phyloP scores from a whole-genome alignment of 2,888 invertebrate species.

The Caenorhabditis drosophilae region DNA sequence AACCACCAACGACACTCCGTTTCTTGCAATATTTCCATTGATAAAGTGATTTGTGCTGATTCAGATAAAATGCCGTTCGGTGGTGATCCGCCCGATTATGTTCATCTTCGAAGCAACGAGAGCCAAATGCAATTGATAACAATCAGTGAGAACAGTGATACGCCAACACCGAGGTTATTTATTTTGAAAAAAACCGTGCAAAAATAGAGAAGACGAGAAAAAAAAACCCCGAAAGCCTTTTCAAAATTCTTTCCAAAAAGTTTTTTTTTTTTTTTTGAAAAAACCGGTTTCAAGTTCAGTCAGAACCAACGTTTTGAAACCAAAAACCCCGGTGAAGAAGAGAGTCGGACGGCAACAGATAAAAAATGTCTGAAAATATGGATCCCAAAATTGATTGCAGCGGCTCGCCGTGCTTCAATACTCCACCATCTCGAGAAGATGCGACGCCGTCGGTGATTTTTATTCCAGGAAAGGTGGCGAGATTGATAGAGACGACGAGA shows the following conservation, averaged over 20 bases:
- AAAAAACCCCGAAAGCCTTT: too few relatives aligned
- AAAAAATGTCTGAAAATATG: background rate
- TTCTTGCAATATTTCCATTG: too few relatives aligned
- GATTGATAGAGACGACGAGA: too few relatives aligned
- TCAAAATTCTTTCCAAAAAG: background rate
- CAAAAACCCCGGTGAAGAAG: background rate
- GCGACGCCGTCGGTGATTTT: conserved; percentile 47
- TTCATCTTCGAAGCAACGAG: conserved; percentile 52
- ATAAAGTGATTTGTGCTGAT: too few relatives aligned
- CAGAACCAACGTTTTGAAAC: too few relatives aligned
- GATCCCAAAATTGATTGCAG: conserved; percentile 20
- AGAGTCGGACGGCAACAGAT: background rate
- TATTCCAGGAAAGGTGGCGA: conserved; percentile 53
- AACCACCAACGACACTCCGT: too few relatives aligned
- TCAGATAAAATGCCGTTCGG: conserved; percentile 54
- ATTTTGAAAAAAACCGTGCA: background rate
- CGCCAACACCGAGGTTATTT: conserved; percentile 38
- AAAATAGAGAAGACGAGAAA: background rate
- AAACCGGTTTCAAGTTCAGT: background rate
- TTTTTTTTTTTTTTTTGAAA: background rate
- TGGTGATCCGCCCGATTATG: conserved; percentile 50
- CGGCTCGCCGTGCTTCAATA: conserved; percentile 53
- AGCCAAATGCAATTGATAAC: conserved; percentile 59
- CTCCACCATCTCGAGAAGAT: conserved; percentile 35
- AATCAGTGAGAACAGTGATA: conserved; percentile 49